Percentiles rank a stretch among this genome's conserved stretches.
phyloP scores from a whole-genome alignment of 2,797 vertebrate species.

The Mastacembelus armatus region DNA sequence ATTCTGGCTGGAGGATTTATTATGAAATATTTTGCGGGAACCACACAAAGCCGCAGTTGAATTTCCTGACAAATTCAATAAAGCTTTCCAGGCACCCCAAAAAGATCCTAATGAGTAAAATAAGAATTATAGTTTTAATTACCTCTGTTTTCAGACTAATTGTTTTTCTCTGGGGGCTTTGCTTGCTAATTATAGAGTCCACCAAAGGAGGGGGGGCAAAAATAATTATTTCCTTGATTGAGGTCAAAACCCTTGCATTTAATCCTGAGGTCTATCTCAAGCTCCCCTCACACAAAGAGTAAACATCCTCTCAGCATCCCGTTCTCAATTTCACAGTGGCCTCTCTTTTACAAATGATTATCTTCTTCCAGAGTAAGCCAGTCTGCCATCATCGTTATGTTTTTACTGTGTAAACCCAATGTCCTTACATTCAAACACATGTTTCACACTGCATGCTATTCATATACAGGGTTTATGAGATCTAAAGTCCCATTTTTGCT shows the following conservation, averaged over 20 bases:
- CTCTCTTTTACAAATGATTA: slow-evolving; percentile 35
- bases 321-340: slow-evolving; percentile 56
- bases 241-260: slow-evolving; percentile 77
- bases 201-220: slow-evolving; percentile 67
- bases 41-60: slow-evolving; percentile 19
- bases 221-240: slow-evolving; percentile 83
- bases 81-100: slow-evolving; percentile 29
- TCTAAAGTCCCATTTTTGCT: neutral
- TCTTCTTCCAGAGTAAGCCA: slow-evolving; percentile 30
- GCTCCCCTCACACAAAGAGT: slow-evolving; percentile 46
- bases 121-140: slow-evolving; percentile 73
- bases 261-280: slow-evolving; percentile 67
- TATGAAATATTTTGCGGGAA: slow-evolving; percentile 29
- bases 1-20: slow-evolving; percentile 39
- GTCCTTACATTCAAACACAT: neutral
- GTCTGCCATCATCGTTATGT: neutral
- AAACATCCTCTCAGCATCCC: slow-evolving; percentile 40
- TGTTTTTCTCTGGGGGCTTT: slow-evolving; percentile 60
- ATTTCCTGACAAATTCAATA: slow-evolving; percentile 48
- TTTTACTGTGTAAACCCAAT: neutral
- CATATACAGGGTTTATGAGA: neutral
- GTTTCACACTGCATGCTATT: neutral
- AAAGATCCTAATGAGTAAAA: slow-evolving; percentile 57
- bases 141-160: slow-evolving; percentile 69
- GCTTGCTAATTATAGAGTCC: slow-evolving; percentile 75